A percentile compares a stretch with the other conserved stretches of the same genome.
Evolutionary conservation across 2,888 invertebrate genomes (phyloP).

Genomic region (Mesoligia furuncula): DNA sequence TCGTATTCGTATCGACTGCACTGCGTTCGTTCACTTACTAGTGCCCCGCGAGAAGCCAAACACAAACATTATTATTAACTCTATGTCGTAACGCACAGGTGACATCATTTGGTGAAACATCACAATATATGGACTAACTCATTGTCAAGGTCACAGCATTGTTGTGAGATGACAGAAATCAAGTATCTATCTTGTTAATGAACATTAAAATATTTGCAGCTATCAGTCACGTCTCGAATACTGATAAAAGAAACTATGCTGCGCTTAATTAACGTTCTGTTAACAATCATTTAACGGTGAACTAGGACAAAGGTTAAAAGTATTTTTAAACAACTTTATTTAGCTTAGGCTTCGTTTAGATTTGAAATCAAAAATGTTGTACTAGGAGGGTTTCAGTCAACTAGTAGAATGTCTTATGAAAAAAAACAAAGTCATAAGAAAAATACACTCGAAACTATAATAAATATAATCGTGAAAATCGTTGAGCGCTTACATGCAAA

Average conservation of each 20-base stretch:
- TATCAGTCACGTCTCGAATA: slow-evolving; percentile 30
- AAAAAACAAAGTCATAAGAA: no score
- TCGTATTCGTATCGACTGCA: slow-evolving; percentile 71
- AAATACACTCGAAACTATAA: background rate
- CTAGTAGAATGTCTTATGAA: background rate
- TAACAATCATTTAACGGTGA: background rate
- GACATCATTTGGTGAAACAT: slow-evolving; percentile 84
- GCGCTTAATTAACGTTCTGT: background rate
- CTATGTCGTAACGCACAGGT: slow-evolving; percentile 81
- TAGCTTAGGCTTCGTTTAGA: background rate
- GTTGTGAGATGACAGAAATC: slow-evolving; percentile 56
- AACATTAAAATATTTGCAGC: slow-evolving; percentile 20
- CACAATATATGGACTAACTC: slow-evolving; percentile 70
- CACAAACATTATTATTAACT: slow-evolving; percentile 84
- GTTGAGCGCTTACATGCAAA: background rate
- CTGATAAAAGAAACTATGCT: slow-evolving; percentile 25
- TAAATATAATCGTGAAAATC: background rate
- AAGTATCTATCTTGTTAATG: slow-evolving; percentile 21
- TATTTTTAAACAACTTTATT: background rate
- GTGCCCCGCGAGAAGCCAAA: slow-evolving; percentile 83
- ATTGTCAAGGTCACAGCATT: slow-evolving; percentile 75
- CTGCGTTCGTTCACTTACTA: slow-evolving; percentile 76
- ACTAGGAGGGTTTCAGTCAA: background rate
- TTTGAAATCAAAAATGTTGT: background rate
- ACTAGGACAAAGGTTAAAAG: background rate